These are phyloP conservation scores for Empis livida DNA, from an alignment of 2,888 invertebrate genomes.

Conservation along the genomic window DNA sequence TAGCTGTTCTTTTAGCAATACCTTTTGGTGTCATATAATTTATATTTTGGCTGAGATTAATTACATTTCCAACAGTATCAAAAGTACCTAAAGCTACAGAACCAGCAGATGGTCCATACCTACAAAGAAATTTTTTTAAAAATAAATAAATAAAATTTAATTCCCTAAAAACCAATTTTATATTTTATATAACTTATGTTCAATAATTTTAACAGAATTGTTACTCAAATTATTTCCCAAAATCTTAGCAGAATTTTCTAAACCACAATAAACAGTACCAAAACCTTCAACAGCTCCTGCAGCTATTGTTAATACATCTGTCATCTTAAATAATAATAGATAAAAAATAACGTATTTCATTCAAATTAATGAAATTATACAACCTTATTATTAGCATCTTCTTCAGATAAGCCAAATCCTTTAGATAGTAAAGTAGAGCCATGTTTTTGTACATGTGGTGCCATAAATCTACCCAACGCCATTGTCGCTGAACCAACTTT, in stretches of 20 bases:
- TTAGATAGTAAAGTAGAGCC: slow-evolving; percentile 46
- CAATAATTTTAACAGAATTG: slow-evolving; percentile 61
- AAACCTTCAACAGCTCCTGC: slow-evolving; percentile 60
- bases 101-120: slow-evolving; percentile 56
- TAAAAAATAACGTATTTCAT: background rate
- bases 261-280: slow-evolving; percentile 53
- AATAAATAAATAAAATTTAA: no score
- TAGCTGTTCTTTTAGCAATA: slow-evolving; percentile 47
- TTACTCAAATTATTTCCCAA: slow-evolving; percentile 50
- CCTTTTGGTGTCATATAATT: slow-evolving; percentile 53
- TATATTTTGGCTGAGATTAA: slow-evolving; percentile 49
- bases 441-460: slow-evolving; percentile 53
- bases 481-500: slow-evolving; percentile 54
- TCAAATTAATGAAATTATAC: background rate
- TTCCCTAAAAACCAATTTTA: no score
- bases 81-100: slow-evolving; percentile 51
- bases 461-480: slow-evolving; percentile 50
- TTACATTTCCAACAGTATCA: slow-evolving; percentile 56
- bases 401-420: slow-evolving; percentile 41
- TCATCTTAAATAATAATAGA: slow-evolving; percentile 20
- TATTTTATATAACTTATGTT: slow-evolving; percentile 52
- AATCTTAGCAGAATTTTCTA: slow-evolving; percentile 56
- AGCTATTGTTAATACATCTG: slow-evolving; percentile 49
- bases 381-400: slow-evolving; percentile 40
- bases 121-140: no score